Conservation (phyloP, 2,888 invertebrate species). For the Ganaspis brasiliensis region DNA sequence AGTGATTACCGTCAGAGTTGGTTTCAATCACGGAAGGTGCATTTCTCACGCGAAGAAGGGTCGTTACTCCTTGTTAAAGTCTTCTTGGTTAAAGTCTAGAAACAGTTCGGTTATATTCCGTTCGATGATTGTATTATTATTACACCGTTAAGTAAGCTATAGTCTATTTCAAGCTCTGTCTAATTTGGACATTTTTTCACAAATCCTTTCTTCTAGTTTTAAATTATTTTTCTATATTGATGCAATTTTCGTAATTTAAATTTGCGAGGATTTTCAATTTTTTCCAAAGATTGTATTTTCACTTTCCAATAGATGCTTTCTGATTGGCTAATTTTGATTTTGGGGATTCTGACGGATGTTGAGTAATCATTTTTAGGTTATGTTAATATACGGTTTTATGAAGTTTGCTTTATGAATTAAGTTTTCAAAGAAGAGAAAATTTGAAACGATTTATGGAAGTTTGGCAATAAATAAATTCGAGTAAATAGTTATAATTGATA, state of each 20-base stretch:
- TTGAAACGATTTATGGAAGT: too few species aligned
- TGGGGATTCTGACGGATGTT: too few species aligned
- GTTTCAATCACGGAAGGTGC: constrained; percentile 22
- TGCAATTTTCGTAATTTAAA: too few species aligned
- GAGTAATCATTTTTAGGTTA: too few species aligned
- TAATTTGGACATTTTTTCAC: neutral
- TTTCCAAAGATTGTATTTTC: neutral
- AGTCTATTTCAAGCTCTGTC: neutral
- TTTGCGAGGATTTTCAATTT: neutral
- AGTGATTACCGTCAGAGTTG: constrained; percentile 12
- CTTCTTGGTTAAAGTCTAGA: constrained; percentile 11
- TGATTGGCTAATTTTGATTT: too few species aligned
- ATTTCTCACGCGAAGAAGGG: constrained; percentile 31
- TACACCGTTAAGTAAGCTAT: neutral
- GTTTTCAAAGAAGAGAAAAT: too few species aligned
- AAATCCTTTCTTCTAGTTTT: neutral
- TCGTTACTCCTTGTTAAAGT: constrained; percentile 25
- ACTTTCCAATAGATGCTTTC: too few species aligned
- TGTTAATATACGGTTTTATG: too few species aligned
- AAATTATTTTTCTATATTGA: neutral
- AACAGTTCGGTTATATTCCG: constrained; percentile 18
- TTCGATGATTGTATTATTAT: constrained; percentile 1
- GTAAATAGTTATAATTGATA: too few species aligned
- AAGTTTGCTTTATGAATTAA: too few species aligned
- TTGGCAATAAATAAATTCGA: too few species aligned